Conservation (phyloP, 2,113 vertebrate species). For the Saguinus midas region DNA sequence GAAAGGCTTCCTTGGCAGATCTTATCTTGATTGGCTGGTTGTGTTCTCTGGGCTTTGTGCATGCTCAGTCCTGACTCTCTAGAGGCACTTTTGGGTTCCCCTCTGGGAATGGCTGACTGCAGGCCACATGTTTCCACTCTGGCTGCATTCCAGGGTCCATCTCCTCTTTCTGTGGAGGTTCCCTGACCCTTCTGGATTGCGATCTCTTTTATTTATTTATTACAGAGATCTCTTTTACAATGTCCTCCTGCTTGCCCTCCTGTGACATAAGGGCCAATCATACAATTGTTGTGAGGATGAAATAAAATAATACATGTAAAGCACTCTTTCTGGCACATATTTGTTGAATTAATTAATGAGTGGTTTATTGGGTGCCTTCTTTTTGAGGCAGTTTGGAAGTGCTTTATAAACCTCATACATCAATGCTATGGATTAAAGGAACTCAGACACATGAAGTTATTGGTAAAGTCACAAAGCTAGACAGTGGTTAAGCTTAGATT, state of each 20-base stretch:
- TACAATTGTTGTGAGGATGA: neutral
- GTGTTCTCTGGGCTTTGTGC: neutral
- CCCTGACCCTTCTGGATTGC: neutral
- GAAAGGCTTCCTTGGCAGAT: neutral
- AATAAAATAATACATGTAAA: neutral
- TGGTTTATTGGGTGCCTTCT: neutral
- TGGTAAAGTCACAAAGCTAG: neutral
- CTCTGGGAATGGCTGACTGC: neutral
- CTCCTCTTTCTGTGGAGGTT: neutral
- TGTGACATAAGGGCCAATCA: neutral
- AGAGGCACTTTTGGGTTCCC: neutral
- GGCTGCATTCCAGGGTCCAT: neutral
- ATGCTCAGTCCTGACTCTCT: neutral
- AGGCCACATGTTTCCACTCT: neutral
- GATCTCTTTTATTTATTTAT: neutral
- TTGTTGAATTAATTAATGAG: neutral
- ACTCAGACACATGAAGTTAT: neutral
- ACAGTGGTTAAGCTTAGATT: neutral
- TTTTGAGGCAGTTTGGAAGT: neutral
- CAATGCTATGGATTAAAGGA: neutral
- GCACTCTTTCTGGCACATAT: neutral
- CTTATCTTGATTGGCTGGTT: neutral
- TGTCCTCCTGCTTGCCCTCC: neutral
- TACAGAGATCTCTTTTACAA: neutral
- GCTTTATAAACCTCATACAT: neutral